phyloP scores from a whole-genome alignment of 92 coral and sea anemone species.

The Epizoanthus scotinus region DNA sequence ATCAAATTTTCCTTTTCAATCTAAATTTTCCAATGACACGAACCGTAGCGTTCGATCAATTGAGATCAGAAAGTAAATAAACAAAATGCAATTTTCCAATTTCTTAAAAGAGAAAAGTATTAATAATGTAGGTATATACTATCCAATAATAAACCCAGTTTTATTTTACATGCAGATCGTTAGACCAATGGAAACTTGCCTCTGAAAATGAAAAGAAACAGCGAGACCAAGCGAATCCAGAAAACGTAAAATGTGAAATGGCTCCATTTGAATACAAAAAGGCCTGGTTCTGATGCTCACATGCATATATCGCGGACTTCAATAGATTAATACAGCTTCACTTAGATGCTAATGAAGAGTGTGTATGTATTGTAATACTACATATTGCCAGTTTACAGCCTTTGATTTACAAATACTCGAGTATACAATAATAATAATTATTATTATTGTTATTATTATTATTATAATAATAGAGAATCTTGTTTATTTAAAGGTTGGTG shows the following conservation, averaged over 20 bases:
- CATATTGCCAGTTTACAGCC: too few relatives aligned
- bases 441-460: too few relatives aligned
- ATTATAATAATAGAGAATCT: too few relatives aligned
- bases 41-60: too few relatives aligned
- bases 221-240: constrained; percentile 43
- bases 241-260: constrained; percentile 45
- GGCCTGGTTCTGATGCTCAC: constrained; percentile 31
- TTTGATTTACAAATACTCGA: too few relatives aligned
- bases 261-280: constrained; percentile 40
- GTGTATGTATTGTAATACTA: not conserved
- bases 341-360: constrained; percentile 42
- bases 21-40: too few relatives aligned
- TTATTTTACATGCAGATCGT: constrained; percentile 44
- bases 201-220: constrained; percentile 50
- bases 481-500: constrained; percentile 34
- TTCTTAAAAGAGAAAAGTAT: too few relatives aligned
- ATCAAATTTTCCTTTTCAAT: too few relatives aligned
- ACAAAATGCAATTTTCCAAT: too few relatives aligned
- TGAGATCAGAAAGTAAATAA: too few relatives aligned
- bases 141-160: not conserved
- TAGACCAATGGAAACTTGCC: constrained; percentile 40
- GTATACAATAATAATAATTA: too few relatives aligned
- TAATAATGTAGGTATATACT: too few relatives aligned
- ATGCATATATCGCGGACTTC: constrained; percentile 40
- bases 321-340: constrained; percentile 43